Percentiles rank a stretch among this genome's conserved stretches.
phyloP scores from a whole-genome alignment of 2,797 vertebrate genomes.

The Austrolebias charrua region DNA sequence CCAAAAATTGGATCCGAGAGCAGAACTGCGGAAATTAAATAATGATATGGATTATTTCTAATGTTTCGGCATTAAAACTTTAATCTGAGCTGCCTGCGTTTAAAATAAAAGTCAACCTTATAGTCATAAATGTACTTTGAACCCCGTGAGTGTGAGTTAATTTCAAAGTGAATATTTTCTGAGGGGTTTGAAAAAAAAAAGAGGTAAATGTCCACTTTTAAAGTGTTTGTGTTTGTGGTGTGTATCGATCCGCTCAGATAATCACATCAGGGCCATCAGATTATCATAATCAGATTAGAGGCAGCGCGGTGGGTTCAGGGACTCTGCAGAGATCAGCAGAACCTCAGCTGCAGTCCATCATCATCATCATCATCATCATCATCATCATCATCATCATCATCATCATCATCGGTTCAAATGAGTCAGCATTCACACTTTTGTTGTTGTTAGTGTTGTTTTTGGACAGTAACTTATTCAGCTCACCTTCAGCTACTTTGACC shows the following conservation, averaged over 20 bases:
- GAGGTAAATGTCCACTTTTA: neutral
- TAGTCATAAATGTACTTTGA: neutral
- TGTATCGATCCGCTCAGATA: conserved; percentile 30
- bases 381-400: neutral
- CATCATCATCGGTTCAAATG: neutral
- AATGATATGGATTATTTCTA: fast-evolving
- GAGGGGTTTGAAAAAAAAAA: too few species aligned
- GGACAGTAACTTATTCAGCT: too few species aligned
- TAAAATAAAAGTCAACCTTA: too few species aligned
- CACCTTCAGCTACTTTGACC: too few species aligned
- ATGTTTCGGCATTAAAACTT: neutral
- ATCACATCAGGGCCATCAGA: too few species aligned
- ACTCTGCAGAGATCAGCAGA: conserved; percentile 46
- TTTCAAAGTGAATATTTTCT: too few species aligned
- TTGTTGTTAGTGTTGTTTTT: too few species aligned
- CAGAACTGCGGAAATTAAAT: fast-evolving
- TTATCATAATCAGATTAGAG: conserved; percentile 41
- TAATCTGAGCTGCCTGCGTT: neutral
- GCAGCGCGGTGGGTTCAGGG: conserved; percentile 8
- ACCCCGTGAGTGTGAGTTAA: neutral
- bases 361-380: conserved; percentile 14
- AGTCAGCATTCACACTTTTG: too few species aligned
- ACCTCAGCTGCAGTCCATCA: conserved; percentile 28
- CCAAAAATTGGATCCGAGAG: fast-evolving
- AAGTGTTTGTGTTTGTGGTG: too few species aligned